These are phyloP conservation scores for Azorinus chamasolen DNA, from an alignment of 2,888 invertebrate species.

Conservation along the genomic window DNA sequence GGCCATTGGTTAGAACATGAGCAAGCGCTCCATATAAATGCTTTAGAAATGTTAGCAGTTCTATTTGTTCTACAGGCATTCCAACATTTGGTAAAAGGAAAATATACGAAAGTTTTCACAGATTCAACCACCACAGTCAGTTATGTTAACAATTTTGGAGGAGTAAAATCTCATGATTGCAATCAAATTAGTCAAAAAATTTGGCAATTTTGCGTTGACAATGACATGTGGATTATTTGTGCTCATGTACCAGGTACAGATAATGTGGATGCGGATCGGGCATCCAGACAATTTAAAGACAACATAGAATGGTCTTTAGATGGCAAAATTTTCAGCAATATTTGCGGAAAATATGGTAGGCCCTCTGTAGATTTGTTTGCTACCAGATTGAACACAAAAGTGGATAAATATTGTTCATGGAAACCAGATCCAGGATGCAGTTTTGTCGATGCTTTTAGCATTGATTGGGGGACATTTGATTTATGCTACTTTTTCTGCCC, in stretches of 20 bases:
- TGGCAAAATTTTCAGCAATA: slow-evolving; percentile 9
- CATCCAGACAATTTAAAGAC: slow-evolving; percentile 30
- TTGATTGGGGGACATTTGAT: slow-evolving; percentile 20
- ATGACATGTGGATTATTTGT: slow-evolving; percentile 16
- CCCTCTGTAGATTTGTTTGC: slow-evolving; percentile 46
- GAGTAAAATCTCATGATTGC: slow-evolving; percentile 16
- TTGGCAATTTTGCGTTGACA: slow-evolving; percentile 14
- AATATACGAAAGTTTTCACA: slow-evolving; percentile 12
- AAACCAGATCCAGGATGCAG: slow-evolving; percentile 31
- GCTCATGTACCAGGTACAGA: slow-evolving; percentile 10
- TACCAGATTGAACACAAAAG: slow-evolving; percentile 28
- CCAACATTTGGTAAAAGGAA: background rate
- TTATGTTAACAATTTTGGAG: slow-evolving; percentile 26
- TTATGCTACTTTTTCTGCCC: slow-evolving; percentile 48
- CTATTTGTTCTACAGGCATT: slow-evolving; percentile 22
- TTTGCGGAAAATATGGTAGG: slow-evolving; percentile 7
- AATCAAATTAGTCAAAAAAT: slow-evolving; percentile 27
- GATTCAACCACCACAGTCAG: slow-evolving; percentile 7
- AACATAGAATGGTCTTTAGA: slow-evolving; percentile 34
- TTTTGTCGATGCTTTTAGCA: slow-evolving; percentile 31
- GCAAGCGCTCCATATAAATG: slow-evolving; percentile 18
- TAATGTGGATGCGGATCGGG: slow-evolving; percentile 12
- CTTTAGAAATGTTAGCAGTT: slow-evolving; percentile 27
- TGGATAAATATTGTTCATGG: slow-evolving; percentile 25
- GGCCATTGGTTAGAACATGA: slow-evolving; percentile 23